A percentile compares a stretch with the other conserved stretches of the same genome.
phyloP scores from a whole-genome alignment of 2,113 vertebrate species.

The Spea bombifrons region DNA sequence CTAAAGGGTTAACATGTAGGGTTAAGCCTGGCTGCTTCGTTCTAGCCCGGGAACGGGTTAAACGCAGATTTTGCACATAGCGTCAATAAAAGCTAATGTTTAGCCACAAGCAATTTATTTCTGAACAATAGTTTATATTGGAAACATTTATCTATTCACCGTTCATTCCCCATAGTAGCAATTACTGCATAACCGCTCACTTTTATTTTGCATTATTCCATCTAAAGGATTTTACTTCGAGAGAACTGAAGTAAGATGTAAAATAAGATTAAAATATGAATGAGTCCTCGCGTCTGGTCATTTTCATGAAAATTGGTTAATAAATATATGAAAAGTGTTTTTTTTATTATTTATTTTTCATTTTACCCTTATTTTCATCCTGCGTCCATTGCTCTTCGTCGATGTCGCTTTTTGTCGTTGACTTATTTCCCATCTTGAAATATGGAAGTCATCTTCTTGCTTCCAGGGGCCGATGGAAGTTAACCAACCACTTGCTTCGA shows the following conservation, averaged over 20 bases:
- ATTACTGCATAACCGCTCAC: slow-evolving; percentile 37
- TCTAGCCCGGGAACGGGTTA: neutral
- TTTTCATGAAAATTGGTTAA: slow-evolving; percentile 38
- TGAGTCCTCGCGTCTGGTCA: slow-evolving; percentile 50
- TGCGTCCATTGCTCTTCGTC: neutral
- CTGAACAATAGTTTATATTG: slow-evolving; percentile 32
- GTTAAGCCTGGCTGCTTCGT: too few relatives aligned
- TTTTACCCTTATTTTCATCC: neutral
- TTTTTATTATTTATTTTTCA: slow-evolving; percentile 8
- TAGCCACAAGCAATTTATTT: slow-evolving; percentile 27
- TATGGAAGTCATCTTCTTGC: too few relatives aligned
- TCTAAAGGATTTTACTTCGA: slow-evolving; percentile 9
- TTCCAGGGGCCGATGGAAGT: too few relatives aligned
- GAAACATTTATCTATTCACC: slow-evolving; percentile 36
- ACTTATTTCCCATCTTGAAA: too few relatives aligned
- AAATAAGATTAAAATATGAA: slow-evolving; percentile 53
- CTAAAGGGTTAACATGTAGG: too few relatives aligned
- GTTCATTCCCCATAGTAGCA: slow-evolving; percentile 32
- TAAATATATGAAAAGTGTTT: slow-evolving; percentile 4
- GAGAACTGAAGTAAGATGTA: slow-evolving; percentile 43
- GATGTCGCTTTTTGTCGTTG: too few relatives aligned
- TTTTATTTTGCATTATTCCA: slow-evolving; percentile 35
- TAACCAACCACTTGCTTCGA: too few relatives aligned
- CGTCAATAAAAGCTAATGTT: slow-evolving; percentile 8
- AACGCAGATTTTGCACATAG: neutral